A percentile compares a stretch with the other conserved stretches of the same genome.
Conservation (phyloP, 1,140 invertebrate species). For the Bilobella aurantiaca region DNA sequence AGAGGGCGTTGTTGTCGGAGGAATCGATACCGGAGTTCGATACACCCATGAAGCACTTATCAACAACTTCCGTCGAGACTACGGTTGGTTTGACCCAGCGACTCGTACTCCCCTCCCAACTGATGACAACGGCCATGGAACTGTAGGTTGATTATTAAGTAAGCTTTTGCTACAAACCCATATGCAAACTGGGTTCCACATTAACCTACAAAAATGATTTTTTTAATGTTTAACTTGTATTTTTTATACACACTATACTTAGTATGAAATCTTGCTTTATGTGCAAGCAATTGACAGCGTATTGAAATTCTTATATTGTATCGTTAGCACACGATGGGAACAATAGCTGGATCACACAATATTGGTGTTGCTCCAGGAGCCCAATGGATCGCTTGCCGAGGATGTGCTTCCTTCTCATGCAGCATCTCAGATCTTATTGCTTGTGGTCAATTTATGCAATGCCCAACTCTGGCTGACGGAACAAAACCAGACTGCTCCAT, state of each 20-base stretch:
- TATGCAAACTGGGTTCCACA: too few species aligned
- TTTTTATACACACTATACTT: too few species aligned
- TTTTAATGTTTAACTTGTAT: too few species aligned
- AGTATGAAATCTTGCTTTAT: too few species aligned
- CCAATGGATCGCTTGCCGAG: slow-evolving; percentile 11
- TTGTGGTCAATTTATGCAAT: slow-evolving; percentile 10
- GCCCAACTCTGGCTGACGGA: slow-evolving; percentile 1
- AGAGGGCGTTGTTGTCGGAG: neutral
- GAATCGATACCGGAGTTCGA: slow-evolving; percentile 5
- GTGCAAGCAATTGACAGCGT: too few species aligned
- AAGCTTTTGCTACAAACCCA: too few species aligned
- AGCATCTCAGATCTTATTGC: neutral
- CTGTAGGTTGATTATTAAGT: slow-evolving; percentile 14
- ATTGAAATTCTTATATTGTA: neutral
- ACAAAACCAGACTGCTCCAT: neutral
- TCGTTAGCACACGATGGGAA: neutral
- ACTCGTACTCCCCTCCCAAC: neutral
- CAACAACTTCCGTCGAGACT: neutral
- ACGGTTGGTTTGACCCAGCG: slow-evolving; percentile 2
- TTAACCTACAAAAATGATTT: too few species aligned
- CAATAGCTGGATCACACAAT: slow-evolving; percentile 19
- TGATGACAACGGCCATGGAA: slow-evolving; percentile 8
- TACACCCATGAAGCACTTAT: neutral
- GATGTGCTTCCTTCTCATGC: neutral
- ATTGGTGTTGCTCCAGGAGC: slow-evolving; percentile 14